Conservation (phyloP, 1,140 invertebrate species). For the Cydia fagiglandana region DNA sequence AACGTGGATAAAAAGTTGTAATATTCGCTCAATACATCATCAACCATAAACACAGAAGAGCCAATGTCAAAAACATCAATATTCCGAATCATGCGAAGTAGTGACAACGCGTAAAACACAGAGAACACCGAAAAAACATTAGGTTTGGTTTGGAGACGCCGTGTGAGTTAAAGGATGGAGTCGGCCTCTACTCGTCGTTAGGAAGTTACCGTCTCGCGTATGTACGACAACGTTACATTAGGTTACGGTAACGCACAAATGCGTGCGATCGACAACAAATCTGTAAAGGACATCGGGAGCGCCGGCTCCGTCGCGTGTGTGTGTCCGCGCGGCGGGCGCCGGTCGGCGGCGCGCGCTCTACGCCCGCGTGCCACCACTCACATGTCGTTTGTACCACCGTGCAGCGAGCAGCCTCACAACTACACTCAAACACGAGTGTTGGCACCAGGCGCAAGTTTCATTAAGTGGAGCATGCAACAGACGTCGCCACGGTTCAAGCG, state of each 20-base stretch:
- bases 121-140: constrained; percentile 61
- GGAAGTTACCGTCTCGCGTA: constrained; percentile 29
- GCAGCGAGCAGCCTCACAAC: constrained; percentile 29
- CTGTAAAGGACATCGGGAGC: constrained; percentile 58
- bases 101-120: constrained; percentile 70
- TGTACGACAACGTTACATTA: constrained; percentile 34
- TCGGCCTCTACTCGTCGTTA: constrained; percentile 41
- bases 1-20: constrained; percentile 50
- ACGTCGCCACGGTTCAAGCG: constrained; percentile 48
- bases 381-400: constrained; percentile 23
- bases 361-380: constrained; percentile 24
- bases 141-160: constrained; percentile 48
- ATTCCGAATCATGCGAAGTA: constrained; percentile 72
- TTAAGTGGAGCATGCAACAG: constrained; percentile 69
- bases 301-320: constrained; percentile 73
- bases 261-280: constrained; percentile 52
- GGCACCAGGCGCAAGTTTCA: constrained; percentile 57
- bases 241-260: constrained; percentile 8
- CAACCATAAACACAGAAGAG: constrained; percentile 33
- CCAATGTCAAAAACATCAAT: constrained; percentile 53
- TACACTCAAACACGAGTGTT: constrained; percentile 40
- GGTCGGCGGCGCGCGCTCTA: constrained; percentile 38
- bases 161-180: constrained; percentile 51
- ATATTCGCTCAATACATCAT: constrained; percentile 46
- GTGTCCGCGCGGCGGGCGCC: constrained; percentile 50